Base-by-base conservation (phyloP, 2,888 invertebrate genomes). In the Drosophila incognita region DNA sequence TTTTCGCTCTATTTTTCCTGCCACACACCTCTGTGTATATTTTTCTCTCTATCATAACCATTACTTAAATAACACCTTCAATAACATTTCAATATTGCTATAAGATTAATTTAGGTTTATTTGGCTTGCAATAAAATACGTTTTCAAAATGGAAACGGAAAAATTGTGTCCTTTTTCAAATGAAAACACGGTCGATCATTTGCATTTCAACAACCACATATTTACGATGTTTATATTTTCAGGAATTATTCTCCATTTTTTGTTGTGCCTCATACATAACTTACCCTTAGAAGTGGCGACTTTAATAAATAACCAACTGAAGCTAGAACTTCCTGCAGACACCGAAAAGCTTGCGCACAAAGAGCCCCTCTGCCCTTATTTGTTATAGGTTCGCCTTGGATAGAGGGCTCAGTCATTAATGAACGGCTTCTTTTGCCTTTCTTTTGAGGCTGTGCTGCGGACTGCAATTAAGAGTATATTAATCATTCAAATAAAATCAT, bases 251-350 rank as follows among this genome's bases (percentile, higher is more conserved):
- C 18, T 36, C 2, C 15, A 36, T 15, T 36, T 15, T 36, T 36
- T 15, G 7, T 2, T 36, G 15, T 33, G 3, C 21, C n/a, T n/a
- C 21, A 21, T 15, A 53, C 5, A 33, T 3, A 40, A 36, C 51
- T 60, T 59, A 75, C 79, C 69, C 54, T 74, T 21, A 75, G 8
- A 24, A 75, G 52, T 18, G 51, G 11, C 1, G 68, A 61, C 18
- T 79, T 71, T 18, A 77, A 60, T 33, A 74, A 24, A 27, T 64
- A 54, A 2, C 69, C 74, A 33, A 60, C 52, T n/a, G 66, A 63
- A 35, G 24, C 15, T 4, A 77, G 27, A 40, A 77, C 5, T 5
- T 21, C 24, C 46, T 67, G 74, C 21, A 77, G 33, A 24, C 66
- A 77, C 18, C 36, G 46, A 5, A 77, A 36, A 29, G 77, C 74